Conservation (phyloP, 1,140 invertebrate species). For the Orius insidiosus region DNA sequence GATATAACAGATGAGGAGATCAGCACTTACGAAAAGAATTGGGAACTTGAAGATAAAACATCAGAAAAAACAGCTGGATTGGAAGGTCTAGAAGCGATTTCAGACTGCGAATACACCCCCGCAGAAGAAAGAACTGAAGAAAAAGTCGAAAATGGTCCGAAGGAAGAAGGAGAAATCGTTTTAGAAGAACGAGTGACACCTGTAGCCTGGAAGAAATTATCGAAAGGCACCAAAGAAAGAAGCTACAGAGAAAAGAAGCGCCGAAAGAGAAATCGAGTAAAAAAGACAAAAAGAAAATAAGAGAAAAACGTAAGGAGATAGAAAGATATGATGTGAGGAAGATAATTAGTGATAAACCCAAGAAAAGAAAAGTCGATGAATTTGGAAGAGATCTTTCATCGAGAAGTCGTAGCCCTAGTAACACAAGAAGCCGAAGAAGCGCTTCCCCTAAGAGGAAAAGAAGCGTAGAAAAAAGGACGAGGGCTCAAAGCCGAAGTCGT, state of each 20-base stretch:
- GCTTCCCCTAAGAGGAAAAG: constrained; percentile 15
- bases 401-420: constrained; percentile 25
- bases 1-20: constrained; percentile 21
- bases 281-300: constrained; percentile 32
- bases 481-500: constrained; percentile 20
- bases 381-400: constrained; percentile 56
- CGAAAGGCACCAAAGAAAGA: constrained; percentile 58
- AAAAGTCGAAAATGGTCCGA: constrained; percentile 1
- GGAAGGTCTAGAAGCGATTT: constrained; percentile 48
- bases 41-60: constrained; percentile 14
- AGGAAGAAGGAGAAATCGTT: constrained; percentile 36
- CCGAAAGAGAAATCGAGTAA: constrained; percentile 25
- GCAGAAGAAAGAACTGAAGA: constrained; percentile 8
- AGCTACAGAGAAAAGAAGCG: constrained; percentile 50
- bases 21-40: constrained; percentile 18
- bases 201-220: constrained; percentile 60
- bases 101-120: constrained; percentile 29
- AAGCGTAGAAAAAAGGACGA: constrained; percentile 13
- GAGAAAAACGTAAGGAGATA: constrained; percentile 58
- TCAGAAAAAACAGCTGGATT: constrained; percentile 24
- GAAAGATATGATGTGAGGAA: constrained; percentile 65
- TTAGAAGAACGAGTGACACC: constrained; percentile 22
- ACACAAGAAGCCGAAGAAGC: constrained; percentile 15
- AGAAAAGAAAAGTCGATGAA: constrained; percentile 47
- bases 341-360: constrained; percentile 49